phyloP scores from a whole-genome alignment of 2,888 invertebrate species.

The Griposia aprilina region DNA sequence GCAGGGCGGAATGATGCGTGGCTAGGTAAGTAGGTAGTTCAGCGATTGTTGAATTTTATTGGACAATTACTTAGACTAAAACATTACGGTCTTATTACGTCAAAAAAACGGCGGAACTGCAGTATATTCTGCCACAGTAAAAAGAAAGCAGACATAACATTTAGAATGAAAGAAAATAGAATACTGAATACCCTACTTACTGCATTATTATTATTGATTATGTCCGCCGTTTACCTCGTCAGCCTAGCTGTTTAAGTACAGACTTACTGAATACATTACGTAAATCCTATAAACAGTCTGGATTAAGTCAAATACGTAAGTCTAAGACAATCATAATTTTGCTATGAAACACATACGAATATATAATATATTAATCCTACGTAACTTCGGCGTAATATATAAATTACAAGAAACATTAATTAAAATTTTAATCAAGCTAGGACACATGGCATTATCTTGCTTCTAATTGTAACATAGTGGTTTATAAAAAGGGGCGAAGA shows the following conservation, averaged over 20 bases:
- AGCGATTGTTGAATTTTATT: neutral
- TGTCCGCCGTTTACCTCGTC: neutral
- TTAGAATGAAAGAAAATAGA: neutral
- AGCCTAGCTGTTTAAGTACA: neutral
- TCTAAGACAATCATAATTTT: conserved; percentile 55
- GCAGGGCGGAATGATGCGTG: neutral
- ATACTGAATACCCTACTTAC: neutral
- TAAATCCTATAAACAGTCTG: conserved; percentile 41
- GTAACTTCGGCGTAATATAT: conserved; percentile 22
- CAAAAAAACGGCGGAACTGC: neutral
- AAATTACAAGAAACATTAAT: conserved; percentile 44
- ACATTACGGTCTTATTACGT: too few species aligned
- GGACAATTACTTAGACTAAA: neutral
- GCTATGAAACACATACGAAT: conserved; percentile 23
- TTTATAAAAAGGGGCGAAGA: conserved; percentile 2
- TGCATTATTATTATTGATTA: neutral
- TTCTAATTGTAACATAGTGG: conserved; percentile 12
- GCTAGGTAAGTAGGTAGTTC: neutral
- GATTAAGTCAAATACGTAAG: conserved; percentile 56
- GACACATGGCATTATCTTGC: conserved; percentile 6
- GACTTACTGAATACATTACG: conserved; percentile 27
- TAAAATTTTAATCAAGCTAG: conserved; percentile 39
- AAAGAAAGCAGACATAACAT: neutral
- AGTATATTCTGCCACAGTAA: neutral
- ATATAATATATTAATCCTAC: conserved; percentile 8